Evolutionary conservation across 1,140 invertebrate genomes (phyloP), one percentile per base, ranked within the genome.

Genomic region (Sminthurinus signatus): DNA sequence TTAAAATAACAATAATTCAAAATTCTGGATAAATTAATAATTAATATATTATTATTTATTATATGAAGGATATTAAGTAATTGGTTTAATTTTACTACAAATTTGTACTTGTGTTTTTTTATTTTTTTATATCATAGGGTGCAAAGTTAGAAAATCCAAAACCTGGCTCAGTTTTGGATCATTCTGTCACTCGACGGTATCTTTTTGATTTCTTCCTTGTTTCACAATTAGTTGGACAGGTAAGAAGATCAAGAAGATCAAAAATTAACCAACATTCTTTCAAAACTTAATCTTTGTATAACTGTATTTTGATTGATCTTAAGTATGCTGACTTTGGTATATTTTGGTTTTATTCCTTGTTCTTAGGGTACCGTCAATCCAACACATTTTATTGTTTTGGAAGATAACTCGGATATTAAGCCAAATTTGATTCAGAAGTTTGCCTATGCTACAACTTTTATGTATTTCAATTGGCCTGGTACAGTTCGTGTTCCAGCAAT

Each of bases 391-490:
- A 82, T 95, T 21, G 88, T 96, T 0, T 73, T 94, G 0, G 75
- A 87, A 65, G 85, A 95, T 74, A 81, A 82, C 28, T 81, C 82
- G 0, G 78, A 82, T 17, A 81, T 92, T 74, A 83, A 83, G 21
- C 83, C 88, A 0, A 92, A 96, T 75, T 83, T 91, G 56, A 79
- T 94, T 61, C 94, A 98, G 77, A 78, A 85, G 64, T 73, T 96
- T 5, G 85, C 88, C 0, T 96, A 91, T 75, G 96, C 95, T 75
- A 77, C 96, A 73, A 92, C 89, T 57, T 91, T 95, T 75, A 75
- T 96, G 70, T 97, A 97, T 75, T 97, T 93, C 78, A 97, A 97
- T 78, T 96, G 93, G 93, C 83, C 88, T 0, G 93, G 93, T 15
- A 92, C 92, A 1, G 84, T 96, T 21, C 77, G 90, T 51, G 90